These are phyloP conservation scores for Eonycteris spelaea DNA, from an alignment of 2,113 vertebrate genomes.

Conservation along the genomic window DNA sequence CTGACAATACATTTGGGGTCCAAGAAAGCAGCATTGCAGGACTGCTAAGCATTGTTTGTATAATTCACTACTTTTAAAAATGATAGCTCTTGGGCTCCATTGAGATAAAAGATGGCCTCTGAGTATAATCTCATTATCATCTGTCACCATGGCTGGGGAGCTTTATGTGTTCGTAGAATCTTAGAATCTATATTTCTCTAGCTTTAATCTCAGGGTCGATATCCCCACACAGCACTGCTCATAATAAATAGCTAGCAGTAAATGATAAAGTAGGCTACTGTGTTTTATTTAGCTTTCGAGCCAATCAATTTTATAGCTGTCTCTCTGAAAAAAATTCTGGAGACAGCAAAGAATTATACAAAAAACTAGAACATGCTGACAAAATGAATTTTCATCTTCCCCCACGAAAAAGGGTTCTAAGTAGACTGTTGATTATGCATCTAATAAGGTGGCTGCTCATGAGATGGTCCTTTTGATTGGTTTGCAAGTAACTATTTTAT, in stretches of 20 bases:
- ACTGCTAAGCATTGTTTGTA: slow-evolving; percentile 47
- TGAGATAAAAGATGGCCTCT: slow-evolving; percentile 67
- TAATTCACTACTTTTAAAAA: slow-evolving; percentile 66
- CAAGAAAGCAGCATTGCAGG: background rate
- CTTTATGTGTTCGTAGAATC: slow-evolving; percentile 55
- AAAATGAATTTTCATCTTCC: slow-evolving; percentile 53
- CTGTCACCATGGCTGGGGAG: slow-evolving; percentile 55
- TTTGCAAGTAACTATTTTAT: background rate
- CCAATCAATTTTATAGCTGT: slow-evolving; percentile 67
- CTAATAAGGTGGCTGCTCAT: background rate
- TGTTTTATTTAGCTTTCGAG: slow-evolving; percentile 68
- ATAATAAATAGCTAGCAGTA: slow-evolving; percentile 65
- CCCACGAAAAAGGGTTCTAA: background rate
- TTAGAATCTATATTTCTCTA: slow-evolving; percentile 70
- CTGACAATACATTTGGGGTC: background rate
- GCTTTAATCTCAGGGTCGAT: slow-evolving; percentile 70
- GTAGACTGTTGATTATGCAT: background rate
- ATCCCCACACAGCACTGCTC: slow-evolving; percentile 53
- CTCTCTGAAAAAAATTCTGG: slow-evolving; percentile 54
- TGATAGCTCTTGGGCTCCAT: slow-evolving; percentile 49
- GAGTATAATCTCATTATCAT: slow-evolving; percentile 67
- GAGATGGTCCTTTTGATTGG: slow-evolving; percentile 14
- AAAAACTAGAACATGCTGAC: slow-evolving; percentile 54
- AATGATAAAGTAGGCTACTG: slow-evolving; percentile 65
- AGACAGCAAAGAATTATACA: slow-evolving; percentile 54